A percentile compares a stretch with the other conserved stretches of the same genome.
Evolutionary conservation across 2,888 invertebrate species (phyloP).

Genomic region (Merodon equestris): DNA sequence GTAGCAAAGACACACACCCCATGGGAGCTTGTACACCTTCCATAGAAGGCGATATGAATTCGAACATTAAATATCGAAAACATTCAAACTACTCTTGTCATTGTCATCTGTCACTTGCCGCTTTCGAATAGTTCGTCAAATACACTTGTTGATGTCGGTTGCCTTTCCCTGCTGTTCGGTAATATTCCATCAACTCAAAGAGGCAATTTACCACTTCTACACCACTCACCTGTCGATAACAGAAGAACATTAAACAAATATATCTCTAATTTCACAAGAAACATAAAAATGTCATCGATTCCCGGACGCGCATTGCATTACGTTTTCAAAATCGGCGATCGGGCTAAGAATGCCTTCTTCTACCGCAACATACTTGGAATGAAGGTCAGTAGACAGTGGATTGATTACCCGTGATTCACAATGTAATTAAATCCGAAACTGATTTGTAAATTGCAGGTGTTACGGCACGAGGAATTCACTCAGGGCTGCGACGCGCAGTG

Average conservation of each 20-base stretch:
- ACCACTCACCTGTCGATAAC: no score
- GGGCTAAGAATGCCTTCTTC: slow-evolving; percentile 91
- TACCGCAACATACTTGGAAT: slow-evolving; percentile 95
- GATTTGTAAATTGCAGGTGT: slow-evolving; percentile 82
- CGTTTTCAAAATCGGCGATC: slow-evolving; percentile 96
- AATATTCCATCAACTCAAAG: no score
- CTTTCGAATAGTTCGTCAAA: not conserved
- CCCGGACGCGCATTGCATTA: slow-evolving; percentile 93
- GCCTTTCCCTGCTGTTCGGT: not conserved
- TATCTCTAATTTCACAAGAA: slow-evolving; percentile 21
- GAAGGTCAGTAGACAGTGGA: slow-evolving; percentile 84
- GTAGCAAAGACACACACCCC: no score
- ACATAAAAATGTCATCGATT: slow-evolving; percentile 75
- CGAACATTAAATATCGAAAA: no score
- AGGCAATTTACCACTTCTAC: no score
- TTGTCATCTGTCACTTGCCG: not conserved
- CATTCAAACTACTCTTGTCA: no score
- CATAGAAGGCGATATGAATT: no score
- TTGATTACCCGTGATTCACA: slow-evolving; percentile 32
- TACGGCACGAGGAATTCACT: slow-evolving; percentile 97
- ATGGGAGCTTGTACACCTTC: no score
- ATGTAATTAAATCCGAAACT: slow-evolving; percentile 6
- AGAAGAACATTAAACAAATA: slow-evolving; percentile 32
- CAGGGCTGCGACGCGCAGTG: slow-evolving; percentile 98
- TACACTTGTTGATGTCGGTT: slow-evolving; percentile 35